These are phyloP conservation scores for Gopherus evgoodei DNA, from an alignment of 2,113 vertebrate genomes.

Conservation along the genomic window DNA sequence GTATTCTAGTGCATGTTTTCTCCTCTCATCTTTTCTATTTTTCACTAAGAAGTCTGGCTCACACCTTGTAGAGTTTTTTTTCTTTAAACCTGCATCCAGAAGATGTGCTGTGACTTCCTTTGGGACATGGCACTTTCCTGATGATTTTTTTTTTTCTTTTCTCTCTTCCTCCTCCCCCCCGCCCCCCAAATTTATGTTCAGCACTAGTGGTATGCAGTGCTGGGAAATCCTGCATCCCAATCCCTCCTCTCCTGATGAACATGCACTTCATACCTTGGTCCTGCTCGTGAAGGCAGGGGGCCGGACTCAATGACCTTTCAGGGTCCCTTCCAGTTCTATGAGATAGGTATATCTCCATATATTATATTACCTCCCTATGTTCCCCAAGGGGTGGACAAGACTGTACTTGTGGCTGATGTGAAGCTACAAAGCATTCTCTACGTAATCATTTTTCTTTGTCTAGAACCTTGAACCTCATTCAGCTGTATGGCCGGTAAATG, in stretches of 20 bases:
- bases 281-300: too few relatives aligned
- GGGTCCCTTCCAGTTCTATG: too few relatives aligned
- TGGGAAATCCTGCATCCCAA: slow-evolving; percentile 3
- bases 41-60: background rate
- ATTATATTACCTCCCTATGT: background rate
- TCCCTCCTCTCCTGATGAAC: background rate
- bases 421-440: background rate
- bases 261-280: background rate
- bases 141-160: background rate
- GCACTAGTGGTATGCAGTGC: background rate
- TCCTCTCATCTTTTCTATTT: background rate
- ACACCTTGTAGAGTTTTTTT: background rate
- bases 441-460: background rate
- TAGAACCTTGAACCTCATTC: background rate
- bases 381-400: background rate
- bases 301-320: too few relatives aligned
- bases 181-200: background rate
- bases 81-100: accelerated
- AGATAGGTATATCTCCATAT: too few relatives aligned
- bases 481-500: accelerated
- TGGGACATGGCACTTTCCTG: background rate
- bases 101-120: background rate
- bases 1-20: accelerated
- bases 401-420: background rate
- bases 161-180: accelerated